Evolutionary conservation across 2,113 vertebrate species (phyloP).

Genomic region (Indri indri): DNA sequence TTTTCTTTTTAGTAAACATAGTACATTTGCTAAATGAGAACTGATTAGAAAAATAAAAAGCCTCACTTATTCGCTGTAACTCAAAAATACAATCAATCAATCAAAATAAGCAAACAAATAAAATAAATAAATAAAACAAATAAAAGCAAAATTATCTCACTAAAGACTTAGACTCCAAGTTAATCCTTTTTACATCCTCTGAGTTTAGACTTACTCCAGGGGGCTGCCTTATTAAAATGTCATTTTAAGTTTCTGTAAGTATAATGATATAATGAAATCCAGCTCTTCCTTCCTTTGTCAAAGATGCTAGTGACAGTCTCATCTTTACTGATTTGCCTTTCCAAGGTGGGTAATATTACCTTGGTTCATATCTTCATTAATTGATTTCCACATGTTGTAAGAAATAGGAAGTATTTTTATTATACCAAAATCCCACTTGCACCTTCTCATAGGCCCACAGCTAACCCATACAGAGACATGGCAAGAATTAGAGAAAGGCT

Average conservation of each 20-base stretch:
- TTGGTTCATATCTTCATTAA: background rate
- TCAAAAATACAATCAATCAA: background rate
- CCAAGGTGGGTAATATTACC: background rate
- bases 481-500: background rate
- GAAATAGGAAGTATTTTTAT: background rate
- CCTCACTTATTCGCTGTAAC: background rate
- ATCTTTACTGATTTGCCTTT: background rate
- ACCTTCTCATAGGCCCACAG: background rate
- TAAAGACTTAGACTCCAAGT: background rate
- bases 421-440: background rate
- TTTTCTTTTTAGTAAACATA: background rate
- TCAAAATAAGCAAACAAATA: background rate
- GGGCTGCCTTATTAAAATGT: background rate
- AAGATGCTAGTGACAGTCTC: background rate
- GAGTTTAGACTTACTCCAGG: background rate
- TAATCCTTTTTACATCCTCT: background rate
- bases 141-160: background rate
- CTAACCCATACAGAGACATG: background rate
- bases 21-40: slow-evolving; percentile 59
- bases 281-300: background rate
- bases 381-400: background rate
- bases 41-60: slow-evolving; percentile 48
- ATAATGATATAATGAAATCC: background rate
- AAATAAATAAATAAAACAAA: background rate
- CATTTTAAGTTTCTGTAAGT: background rate